Percentiles rank a stretch among this genome's conserved stretches.
phyloP scores from a whole-genome alignment of 2,888 invertebrate species.

The Spodoptera exigua region DNA sequence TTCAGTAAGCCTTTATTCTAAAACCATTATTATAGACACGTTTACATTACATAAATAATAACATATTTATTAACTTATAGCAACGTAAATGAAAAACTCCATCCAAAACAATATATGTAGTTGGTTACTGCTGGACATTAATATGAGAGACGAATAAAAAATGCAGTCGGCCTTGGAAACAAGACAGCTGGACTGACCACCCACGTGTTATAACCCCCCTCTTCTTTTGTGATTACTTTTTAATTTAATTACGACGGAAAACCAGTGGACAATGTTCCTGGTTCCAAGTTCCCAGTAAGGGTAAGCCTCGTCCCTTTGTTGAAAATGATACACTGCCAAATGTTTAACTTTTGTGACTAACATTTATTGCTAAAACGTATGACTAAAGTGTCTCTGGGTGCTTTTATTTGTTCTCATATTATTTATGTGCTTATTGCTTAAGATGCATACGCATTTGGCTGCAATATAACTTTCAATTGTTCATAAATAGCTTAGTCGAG shows the following conservation, averaged over 20 bases:
- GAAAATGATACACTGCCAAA: conserved; percentile 27
- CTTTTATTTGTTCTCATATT: conserved; percentile 1
- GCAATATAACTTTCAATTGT: too few species aligned
- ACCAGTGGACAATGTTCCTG: conserved; percentile 18
- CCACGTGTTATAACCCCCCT: conserved; percentile 13
- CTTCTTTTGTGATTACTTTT: conserved; percentile 32
- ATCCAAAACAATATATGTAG: too few species aligned
- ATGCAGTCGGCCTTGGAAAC: not conserved
- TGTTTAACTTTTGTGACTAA: conserved; percentile 26
- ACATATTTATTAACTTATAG: too few species aligned
- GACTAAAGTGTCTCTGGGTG: conserved; percentile 10
- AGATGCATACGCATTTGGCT: too few species aligned
- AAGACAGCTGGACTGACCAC: conserved; percentile 7
- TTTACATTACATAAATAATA: too few species aligned
- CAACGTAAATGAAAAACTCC: too few species aligned
- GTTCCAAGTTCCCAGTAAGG: not conserved
- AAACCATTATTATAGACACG: too few species aligned
- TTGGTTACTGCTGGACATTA: too few species aligned
- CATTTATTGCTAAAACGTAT: conserved; percentile 13
- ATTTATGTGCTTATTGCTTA: not conserved
- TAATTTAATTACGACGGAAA: conserved; percentile 31
- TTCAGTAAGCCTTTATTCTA: too few species aligned
- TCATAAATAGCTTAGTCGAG: too few species aligned
- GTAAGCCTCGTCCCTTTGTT: conserved; percentile 19
- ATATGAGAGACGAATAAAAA: too few species aligned